Base-by-base conservation (phyloP, 2,888 invertebrate species). In the Pterostichus niger region DNA sequence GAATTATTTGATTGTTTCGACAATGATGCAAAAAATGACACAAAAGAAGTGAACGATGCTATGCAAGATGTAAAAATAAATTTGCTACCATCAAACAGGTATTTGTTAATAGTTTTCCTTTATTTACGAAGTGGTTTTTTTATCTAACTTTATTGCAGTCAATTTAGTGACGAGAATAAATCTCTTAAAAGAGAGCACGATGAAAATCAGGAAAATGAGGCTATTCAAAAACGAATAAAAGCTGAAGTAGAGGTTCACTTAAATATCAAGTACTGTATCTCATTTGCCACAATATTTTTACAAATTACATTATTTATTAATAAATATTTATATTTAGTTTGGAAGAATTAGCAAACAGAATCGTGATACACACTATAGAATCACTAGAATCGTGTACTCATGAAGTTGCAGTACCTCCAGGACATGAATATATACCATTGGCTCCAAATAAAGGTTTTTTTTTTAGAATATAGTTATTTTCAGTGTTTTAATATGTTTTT, bases 381-480 rank as follows among this genome's bases (percentile, higher is more conserved):
- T 96, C 98, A 0, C 93, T 96, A 49, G 98, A 97, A 87, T 96
- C 97, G 0, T 99, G 99, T 89, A 96, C 96, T 11, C 99, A 99
- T 89, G 99, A 99, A 91, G 98, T 98, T 68, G 98, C 98, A 0
- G 93, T 97, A 79, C 99, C 99, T 59, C 97, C 97, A 0, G 95
- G 95, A 85, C 94, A 95, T 85, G 94, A 95, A 79, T 99, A 96
- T 89, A 91, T 92, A 40, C 93, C 92, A 13, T 90, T 94, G 44
- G 89, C 92, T 83, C 91, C 92, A 2, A 89, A 91, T 0, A 90
- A 91, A 4, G 75, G 82, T 82, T 71, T 73, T 35, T 40, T 35
- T 33, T 64, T n/a, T n/a, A 33, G 9, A 5, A 31, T 64, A 31
- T 35, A 35, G 35, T 7, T 1, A 11, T 10, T 13, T 64, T 64